These are phyloP conservation scores for Gadus macrocephalus DNA, from an alignment of 2,113 vertebrate species.

Conservation along the genomic window DNA sequence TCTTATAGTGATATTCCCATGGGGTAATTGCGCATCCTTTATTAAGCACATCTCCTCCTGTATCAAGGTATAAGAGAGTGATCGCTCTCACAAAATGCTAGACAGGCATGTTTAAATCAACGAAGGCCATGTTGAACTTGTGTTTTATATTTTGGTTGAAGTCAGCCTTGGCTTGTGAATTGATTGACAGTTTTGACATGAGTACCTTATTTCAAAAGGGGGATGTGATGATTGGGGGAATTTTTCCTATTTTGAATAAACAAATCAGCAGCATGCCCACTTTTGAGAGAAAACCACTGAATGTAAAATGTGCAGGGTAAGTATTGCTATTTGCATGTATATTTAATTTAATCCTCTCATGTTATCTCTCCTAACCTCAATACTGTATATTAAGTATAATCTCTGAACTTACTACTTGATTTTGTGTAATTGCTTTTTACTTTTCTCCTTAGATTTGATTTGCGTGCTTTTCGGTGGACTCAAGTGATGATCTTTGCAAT, in stretches of 20 bases:
- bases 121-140: slow-evolving; percentile 5
- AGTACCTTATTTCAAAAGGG: slow-evolving; percentile 60
- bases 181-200: slow-evolving; percentile 54
- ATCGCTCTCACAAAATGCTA: slow-evolving; percentile 3
- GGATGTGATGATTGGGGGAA: slow-evolving; percentile 72
- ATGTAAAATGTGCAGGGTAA: slow-evolving; percentile 61
- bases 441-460: slow-evolving; percentile 63
- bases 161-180: slow-evolving; percentile 49
- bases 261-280: slow-evolving; percentile 41
- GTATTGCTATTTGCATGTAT: slow-evolving; percentile 21
- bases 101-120: slow-evolving; percentile 39
- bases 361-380: neutral
- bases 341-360: neutral
- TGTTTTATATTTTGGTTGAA: slow-evolving; percentile 35
- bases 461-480: slow-evolving; percentile 70
- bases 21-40: neutral
- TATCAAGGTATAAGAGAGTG: slow-evolving; percentile 28
- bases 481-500: slow-evolving; percentile 74
- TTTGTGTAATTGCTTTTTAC: neutral
- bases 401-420: too few relatives aligned
- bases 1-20: too few relatives aligned
- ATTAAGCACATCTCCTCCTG: neutral
- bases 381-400: too few relatives aligned
- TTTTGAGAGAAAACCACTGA: slow-evolving; percentile 49
- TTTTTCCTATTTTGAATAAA: slow-evolving; percentile 74